Base-by-base conservation (phyloP, 2,888 invertebrate species). In the Tachystola acroxantha region DNA sequence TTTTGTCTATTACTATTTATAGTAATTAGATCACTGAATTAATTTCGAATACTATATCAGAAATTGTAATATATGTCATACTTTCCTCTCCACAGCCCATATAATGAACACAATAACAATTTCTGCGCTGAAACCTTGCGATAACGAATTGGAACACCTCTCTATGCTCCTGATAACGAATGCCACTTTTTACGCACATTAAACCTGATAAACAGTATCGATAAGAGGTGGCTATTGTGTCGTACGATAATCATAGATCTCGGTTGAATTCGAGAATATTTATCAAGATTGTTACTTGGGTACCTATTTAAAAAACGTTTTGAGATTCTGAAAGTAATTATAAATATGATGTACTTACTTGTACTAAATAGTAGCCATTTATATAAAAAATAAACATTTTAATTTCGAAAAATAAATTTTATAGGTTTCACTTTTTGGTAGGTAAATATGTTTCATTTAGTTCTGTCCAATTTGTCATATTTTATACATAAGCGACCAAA, bases 161-260 rank as follows among this genome's bases (percentile, higher is more conserved):
- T 50, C 46, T 45, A 34, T 40, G 37, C 39, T 50, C 42, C 59
- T 64, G 80, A 80, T 80, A 84, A 82, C 62, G 52, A 53, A 56
- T 53, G 63, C 65, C 67, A 74, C 75, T 85, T 80, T 81, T 73
- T 72, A 85, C 81, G 85, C 80, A 72, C 73, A 85, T 86, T 86
- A 85, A 79, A 73, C 63, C 48, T 71, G 85, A 85, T 85, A 85
- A 82, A 68, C 63, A 53, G 46, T 39, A 34, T 38, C 62, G 80
- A 84, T 85, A 84, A 79, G 52, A 39, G 38, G 36, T 36, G 43
- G 48, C 75, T 58, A 82, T 84, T 85, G 84, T 84, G 76, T 64
- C 64, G 42, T 45, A 67, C 68, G 64, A 63, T 84, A 82, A 85
- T 85, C 84, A 73, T 66, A 71, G 75, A 84, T 84, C 73, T 62